Base-by-base conservation (phyloP, 2,888 invertebrate genomes). In the Gortyna flavago region DNA sequence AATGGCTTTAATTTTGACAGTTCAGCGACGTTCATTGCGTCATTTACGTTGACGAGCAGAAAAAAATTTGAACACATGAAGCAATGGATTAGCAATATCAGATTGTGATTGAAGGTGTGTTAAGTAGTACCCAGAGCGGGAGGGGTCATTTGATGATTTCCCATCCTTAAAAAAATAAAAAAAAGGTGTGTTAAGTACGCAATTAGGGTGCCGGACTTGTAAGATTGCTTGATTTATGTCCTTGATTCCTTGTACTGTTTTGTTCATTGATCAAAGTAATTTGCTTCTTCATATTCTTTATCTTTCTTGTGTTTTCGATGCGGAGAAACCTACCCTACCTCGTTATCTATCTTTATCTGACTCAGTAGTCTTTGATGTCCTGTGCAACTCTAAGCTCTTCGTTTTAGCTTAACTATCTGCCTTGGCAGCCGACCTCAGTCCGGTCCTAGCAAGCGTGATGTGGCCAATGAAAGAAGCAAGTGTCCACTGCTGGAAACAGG, bases 191-290 rank as follows among this genome's bases (percentile, higher is more conserved):
- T n/a, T n/a, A n/a, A n/a, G n/a, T n/a, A 21, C 48, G 48, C 21
- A 51, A 51, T 21, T 51, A 51, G 1, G 0, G 8, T 21, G 51
- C 51, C 62, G 13, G 32, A 48, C 29, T 62, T 62, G 7, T 38
- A 38, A 38, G 16, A 32, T 16, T 48, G 9, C 54, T 79, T 61
- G 25, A 64, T 67, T 57, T 21, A 81, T 64, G 29, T 38, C n/a
- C 54, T 64, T 16, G 38, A 77, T 81, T 62, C 9, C 54, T 62
- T 74, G 44, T 32, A 32, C 54, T 21, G n/a, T 61, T 61, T 57
- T 71, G 25, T 82, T 82, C 3, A 61, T 25, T 68, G 38, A 62
- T 70, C 32, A 66, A 67, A 66, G 25, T 35, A 38, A 70, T 54
- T 21, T 18, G 2, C 2, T 54, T 61, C 38, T 68, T 29, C 3